phyloP scores from a whole-genome alignment of 2,888 invertebrate species.

The Drosophila siamana region DNA sequence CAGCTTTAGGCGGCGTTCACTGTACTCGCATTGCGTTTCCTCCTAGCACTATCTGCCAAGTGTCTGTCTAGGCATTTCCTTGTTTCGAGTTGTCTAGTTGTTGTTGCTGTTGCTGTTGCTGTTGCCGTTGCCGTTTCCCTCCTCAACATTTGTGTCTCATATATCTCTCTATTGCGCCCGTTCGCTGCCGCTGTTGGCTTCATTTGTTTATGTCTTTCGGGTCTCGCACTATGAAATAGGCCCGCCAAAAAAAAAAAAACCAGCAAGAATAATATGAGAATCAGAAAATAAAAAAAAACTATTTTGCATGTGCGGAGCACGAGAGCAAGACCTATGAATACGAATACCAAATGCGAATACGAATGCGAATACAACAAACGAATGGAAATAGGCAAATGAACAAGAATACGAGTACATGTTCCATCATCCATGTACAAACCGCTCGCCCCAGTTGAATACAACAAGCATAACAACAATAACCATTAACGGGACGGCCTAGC shows the following conservation, averaged over 20 bases:
- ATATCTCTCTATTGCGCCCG: constrained; percentile 49
- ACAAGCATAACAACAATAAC: constrained; percentile 50
- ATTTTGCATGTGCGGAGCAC: constrained; percentile 48
- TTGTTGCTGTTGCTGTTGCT: constrained; percentile 21
- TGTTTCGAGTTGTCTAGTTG: constrained; percentile 27
- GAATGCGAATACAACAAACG: constrained; percentile 9
- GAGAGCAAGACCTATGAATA: constrained; percentile 18
- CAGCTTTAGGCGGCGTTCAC: constrained; percentile 14
- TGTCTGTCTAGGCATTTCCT: constrained; percentile 67
- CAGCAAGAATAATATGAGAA: constrained; percentile 9
- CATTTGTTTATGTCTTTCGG: constrained; percentile 74
- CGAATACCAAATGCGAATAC: constrained; percentile 21
- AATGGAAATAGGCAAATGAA: constrained; percentile 9
- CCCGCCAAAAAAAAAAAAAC: constrained; percentile 28
- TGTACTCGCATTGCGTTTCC: constrained; percentile 33
- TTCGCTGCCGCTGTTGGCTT: constrained; percentile 45
- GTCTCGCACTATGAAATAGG: constrained; percentile 5
- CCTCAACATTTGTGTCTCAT: constrained; percentile 43
- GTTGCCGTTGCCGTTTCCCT: constrained; percentile 27
- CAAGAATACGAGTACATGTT: constrained; percentile 28
- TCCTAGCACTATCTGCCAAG: constrained; percentile 45
- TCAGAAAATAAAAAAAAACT: constrained; percentile 40
- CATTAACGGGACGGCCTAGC: constrained; percentile 57
- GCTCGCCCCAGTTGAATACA: constrained; percentile 53
- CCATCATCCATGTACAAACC: constrained; percentile 24